These are phyloP conservation scores for Perca fluviatilis DNA, from an alignment of 2,113 vertebrate species.

Conservation along the genomic window DNA sequence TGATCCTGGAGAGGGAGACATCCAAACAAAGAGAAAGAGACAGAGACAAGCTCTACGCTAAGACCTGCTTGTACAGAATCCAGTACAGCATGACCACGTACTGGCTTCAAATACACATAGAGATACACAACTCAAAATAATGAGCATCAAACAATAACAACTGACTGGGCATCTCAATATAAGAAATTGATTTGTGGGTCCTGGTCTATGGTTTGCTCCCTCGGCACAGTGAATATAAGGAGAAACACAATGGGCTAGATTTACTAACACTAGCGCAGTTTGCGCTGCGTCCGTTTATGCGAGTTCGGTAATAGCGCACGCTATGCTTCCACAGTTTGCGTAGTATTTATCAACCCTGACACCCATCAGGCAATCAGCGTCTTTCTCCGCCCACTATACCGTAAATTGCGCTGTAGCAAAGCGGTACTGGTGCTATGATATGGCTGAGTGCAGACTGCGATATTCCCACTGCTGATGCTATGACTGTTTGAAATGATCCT, in stretches of 20 bases:
- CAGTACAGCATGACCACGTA: constrained; percentile 54
- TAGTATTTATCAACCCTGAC: too few relatives aligned
- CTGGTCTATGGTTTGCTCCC: constrained; percentile 4
- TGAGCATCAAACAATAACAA: constrained; percentile 47
- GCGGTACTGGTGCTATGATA: too few relatives aligned
- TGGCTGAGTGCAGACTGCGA: too few relatives aligned
- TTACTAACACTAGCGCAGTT: too few relatives aligned
- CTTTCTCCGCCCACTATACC: too few relatives aligned
- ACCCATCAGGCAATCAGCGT: too few relatives aligned
- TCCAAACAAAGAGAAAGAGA: constrained; percentile 54
- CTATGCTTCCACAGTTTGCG: too few relatives aligned
- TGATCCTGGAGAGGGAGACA: constrained; percentile 58
- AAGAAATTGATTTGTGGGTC: constrained; percentile 37
- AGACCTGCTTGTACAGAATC: constrained; percentile 50
- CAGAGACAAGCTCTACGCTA: constrained; percentile 29
- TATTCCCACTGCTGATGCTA: too few relatives aligned
- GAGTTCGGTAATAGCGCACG: too few relatives aligned
- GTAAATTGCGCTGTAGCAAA: too few relatives aligned
- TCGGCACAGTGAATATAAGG: constrained; percentile 11
- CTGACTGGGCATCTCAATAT: constrained; percentile 26
- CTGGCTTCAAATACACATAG: constrained; percentile 51
- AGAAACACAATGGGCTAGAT: constrained; percentile 23
- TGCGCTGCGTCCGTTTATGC: too few relatives aligned
- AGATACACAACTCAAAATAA: constrained; percentile 53
- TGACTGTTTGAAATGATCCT: too few relatives aligned